Evolutionary conservation across 2,797 vertebrate genomes (phyloP).

Genomic region (Ctenosaura bakeri): DNA sequence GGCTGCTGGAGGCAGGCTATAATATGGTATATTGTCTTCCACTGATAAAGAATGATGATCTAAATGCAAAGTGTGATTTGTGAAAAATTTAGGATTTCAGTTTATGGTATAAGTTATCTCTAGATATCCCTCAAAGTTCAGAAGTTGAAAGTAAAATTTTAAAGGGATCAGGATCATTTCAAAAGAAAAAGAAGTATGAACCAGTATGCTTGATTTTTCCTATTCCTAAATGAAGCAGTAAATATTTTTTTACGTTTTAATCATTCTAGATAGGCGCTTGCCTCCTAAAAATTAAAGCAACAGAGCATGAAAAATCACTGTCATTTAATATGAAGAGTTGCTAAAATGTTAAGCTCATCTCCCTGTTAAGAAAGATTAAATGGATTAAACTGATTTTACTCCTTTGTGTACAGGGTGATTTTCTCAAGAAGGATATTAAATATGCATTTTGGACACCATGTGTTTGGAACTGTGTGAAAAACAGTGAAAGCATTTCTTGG

Average conservation of each 20-base stretch:
- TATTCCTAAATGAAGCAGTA: conserved; percentile 29
- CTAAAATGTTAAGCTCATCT: conserved; percentile 3
- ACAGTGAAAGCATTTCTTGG: background rate
- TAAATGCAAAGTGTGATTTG: conserved; percentile 62
- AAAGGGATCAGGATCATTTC: background rate
- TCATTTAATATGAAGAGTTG: conserved; percentile 37
- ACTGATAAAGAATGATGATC: conserved; percentile 58
- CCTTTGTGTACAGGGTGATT: background rate
- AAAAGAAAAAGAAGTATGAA: background rate
- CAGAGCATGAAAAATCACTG: conserved; percentile 29
- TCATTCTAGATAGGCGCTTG: background rate
- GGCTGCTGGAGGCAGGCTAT: conserved; percentile 66
- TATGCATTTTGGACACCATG: background rate
- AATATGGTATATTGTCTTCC: conserved; percentile 65
- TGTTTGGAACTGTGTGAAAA: conserved; percentile 19
- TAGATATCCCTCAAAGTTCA: background rate
- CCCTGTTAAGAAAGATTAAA: conserved; percentile 42
- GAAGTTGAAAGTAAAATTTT: background rate
- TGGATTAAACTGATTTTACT: background rate
- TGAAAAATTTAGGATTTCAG: conserved; percentile 30
- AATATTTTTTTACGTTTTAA: conserved; percentile 28
- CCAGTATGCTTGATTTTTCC: conserved; percentile 31
- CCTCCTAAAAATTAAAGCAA: conserved; percentile 35
- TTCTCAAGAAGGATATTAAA: conserved; percentile 18
- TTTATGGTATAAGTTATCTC: background rate